Evolutionary conservation across 2,888 invertebrate species (phyloP).

Genomic region (Drosophila differens): DNA sequence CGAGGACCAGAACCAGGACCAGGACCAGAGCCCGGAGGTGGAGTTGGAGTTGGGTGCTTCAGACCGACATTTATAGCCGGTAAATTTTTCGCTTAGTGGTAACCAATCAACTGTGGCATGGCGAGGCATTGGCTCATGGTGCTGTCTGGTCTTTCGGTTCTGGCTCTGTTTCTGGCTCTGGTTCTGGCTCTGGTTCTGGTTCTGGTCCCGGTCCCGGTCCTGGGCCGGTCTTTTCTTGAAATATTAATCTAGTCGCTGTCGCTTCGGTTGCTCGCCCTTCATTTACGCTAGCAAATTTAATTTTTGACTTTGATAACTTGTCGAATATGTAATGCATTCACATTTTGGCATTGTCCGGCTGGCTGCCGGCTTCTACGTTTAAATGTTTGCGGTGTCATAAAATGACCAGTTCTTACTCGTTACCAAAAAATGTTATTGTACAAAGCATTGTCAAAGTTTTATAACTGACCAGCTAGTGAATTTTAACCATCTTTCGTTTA

Average conservation of each 20-base stretch:
- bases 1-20: background rate
- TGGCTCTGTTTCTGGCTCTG: no score
- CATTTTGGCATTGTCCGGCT: background rate
- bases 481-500: conserved; percentile 62
- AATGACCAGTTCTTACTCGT: conserved; percentile 22
- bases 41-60: background rate
- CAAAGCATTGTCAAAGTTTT: conserved; percentile 58
- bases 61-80: conserved; percentile 61
- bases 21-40: background rate
- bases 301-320: conserved; percentile 56
- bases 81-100: conserved; percentile 65
- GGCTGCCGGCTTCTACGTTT: conserved; percentile 18
- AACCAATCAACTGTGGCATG: conserved; percentile 80
- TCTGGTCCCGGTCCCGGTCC: background rate
- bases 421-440: background rate
- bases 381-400: conserved; percentile 45
- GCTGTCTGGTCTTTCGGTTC: conserved; percentile 4
- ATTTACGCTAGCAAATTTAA: conserved; percentile 46
- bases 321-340: conserved; percentile 37
- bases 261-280: background rate
- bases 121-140: conserved; percentile 23
- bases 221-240: conserved; percentile 3
- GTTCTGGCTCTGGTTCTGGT: background rate
- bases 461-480: conserved; percentile 53
- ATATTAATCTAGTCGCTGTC: conserved; percentile 33